Conservation (phyloP, 2,113 vertebrate species). For the Willisornis vidua region DNA sequence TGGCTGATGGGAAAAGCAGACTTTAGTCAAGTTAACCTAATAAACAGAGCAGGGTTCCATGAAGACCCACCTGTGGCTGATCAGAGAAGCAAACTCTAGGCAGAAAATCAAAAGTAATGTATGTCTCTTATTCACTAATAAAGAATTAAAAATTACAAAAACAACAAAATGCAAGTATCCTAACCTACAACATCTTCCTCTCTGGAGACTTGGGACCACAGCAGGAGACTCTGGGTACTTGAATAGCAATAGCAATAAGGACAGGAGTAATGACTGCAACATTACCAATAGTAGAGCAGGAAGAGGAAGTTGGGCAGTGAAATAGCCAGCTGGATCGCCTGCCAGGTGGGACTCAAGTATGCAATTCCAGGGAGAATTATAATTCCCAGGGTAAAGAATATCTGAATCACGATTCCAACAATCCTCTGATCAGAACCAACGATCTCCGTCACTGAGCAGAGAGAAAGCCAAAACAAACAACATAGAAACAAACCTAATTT, state of each 20-base stretch:
- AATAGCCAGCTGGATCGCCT: constrained; percentile 89
- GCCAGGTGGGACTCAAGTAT: constrained; percentile 89
- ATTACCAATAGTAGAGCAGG: constrained; percentile 93
- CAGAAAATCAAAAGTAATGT: background rate
- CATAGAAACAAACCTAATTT: background rate
- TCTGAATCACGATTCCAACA: constrained; percentile 90
- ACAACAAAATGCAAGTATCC: background rate
- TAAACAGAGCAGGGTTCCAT: background rate
- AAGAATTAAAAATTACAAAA: background rate
- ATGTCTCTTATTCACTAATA: background rate
- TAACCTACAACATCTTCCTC: background rate
- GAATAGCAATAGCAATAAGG: background rate
- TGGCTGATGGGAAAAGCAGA: background rate
- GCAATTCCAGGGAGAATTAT: constrained; percentile 92
- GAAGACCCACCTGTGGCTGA: background rate
- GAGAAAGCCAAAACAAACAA: constrained; percentile 43
- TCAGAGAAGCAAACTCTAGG: background rate
- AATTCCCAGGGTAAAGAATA: constrained; percentile 92
- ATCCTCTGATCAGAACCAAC: constrained; percentile 91
- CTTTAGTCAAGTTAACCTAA: background rate
- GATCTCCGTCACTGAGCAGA: constrained; percentile 88
- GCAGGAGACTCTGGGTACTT: background rate
- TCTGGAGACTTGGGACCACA: background rate
- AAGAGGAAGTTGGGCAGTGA: constrained; percentile 90
- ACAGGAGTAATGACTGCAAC: background rate